Conservation (phyloP, 2,888 invertebrate species). For the Drosophila koepferae region DNA sequence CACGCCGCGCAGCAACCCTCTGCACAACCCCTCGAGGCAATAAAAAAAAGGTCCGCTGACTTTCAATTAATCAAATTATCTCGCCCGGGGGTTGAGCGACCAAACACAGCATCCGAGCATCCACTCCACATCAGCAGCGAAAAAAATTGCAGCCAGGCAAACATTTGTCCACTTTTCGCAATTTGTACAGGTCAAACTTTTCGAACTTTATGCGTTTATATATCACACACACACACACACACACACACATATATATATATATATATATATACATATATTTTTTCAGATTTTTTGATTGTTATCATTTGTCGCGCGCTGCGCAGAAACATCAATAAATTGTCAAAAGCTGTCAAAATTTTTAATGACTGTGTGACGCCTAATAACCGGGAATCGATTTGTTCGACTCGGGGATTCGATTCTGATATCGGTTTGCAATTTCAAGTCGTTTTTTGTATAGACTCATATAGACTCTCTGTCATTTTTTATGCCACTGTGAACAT, state of each 20-base stretch:
- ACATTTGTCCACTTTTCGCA: constrained; percentile 79
- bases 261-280: too few species aligned
- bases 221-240: neutral
- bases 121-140: constrained; percentile 10
- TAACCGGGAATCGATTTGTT: constrained; percentile 72
- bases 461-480: constrained; percentile 8
- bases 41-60: constrained; percentile 73
- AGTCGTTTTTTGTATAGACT: constrained; percentile 23
- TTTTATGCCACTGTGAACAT: constrained; percentile 59
- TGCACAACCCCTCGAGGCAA: constrained; percentile 36
- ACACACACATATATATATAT: neutral
- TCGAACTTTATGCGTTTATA: constrained; percentile 25
- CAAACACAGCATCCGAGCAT: constrained; percentile 26
- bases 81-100: constrained; percentile 44
- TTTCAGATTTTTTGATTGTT: constrained; percentile 49
- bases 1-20: constrained; percentile 52
- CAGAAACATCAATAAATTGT: constrained; percentile 74
- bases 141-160: constrained; percentile 59
- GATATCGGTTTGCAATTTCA: constrained; percentile 40
- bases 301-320: constrained; percentile 68
- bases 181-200: constrained; percentile 72
- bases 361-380: constrained; percentile 79
- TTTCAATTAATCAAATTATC: constrained; percentile 80
- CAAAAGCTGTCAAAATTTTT: constrained; percentile 79
- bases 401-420: constrained; percentile 17